A percentile compares a stretch with the other conserved stretches of the same genome.
These are phyloP conservation scores for Leucoraja erinaceus DNA, from an alignment of 2,113 vertebrate genomes.

Conservation along the genomic window DNA sequence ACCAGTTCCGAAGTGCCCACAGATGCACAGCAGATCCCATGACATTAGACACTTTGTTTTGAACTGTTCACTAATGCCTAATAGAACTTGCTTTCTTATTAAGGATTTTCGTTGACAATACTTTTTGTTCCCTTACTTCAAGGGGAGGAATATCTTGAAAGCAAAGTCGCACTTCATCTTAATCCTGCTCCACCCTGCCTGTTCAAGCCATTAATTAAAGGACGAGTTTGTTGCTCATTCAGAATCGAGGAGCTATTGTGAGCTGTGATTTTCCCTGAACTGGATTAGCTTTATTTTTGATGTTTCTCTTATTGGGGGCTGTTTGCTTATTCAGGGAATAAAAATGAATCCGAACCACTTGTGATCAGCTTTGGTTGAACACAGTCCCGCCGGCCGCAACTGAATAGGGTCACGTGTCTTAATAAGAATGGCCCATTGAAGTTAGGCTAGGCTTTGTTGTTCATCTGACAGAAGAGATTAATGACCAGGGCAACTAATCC, in stretches of 20 bases:
- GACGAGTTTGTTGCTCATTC: constrained; percentile 11
- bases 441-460: not conserved
- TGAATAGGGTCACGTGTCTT: not conserved
- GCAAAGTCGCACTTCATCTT: not conserved
- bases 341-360: not conserved
- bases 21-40: not conserved
- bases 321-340: constrained; percentile 6
- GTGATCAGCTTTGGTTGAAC: not conserved
- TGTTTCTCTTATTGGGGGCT: not conserved
- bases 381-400: not conserved
- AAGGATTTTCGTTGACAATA: not conserved
- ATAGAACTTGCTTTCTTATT: not conserved
- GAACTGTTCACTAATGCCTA: not conserved
- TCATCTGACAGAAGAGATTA: constrained; percentile 32
- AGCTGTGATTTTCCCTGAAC: constrained; percentile 23
- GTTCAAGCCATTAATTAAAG: not conserved
- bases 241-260: not conserved
- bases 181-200: constrained; percentile 5
- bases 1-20: too few relatives aligned
- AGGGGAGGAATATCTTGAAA: not conserved
- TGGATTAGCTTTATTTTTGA: constrained; percentile 25
- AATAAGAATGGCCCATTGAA: not conserved
- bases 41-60: not conserved
- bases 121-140: not conserved
- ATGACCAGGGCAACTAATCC: constrained; percentile 13